Base-by-base conservation (phyloP, 2,113 vertebrate species). In the Natator depressus region DNA sequence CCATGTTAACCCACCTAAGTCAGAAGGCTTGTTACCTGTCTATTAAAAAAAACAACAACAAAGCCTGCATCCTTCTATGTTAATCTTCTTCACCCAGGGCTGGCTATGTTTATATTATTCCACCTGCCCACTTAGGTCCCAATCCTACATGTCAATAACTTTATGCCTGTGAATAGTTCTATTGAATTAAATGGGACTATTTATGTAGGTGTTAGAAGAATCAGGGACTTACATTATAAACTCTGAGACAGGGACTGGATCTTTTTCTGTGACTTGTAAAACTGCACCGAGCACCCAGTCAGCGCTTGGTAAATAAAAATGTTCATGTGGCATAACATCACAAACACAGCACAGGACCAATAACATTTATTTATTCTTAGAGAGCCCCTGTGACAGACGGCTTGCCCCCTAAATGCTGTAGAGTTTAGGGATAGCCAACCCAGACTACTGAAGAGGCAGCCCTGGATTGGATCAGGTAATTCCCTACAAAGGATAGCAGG, bases 21-120 rank as follows among this genome's bases (percentile, higher is more conserved):
- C 16, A 53, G 51, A 62, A 62, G 25, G 88, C 84, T 1, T 87
- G 53, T 31, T 93, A 89, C 93, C 86, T n/a, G 88, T 13, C 38
- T 14, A 76, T 84, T 42, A 5, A 3, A 3, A 29, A 50, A 50
- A 46, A 53, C 31, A 81, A 79, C 25, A 75, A 5, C 10, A 42
- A 62, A 93, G 42, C 53, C 85, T 72, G 72, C 49, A 91, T 57
- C 4, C 1, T 0, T 0, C n/a, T 25, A 50, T 6, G 6, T 25
- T 29, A 31, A 51, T 29, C 6, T 62, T 8, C 55, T 54, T 85
- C 11, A n/a, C 42, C 5, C 4, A 87, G 72, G 1, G 29, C 4
- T 8, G 19, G 83, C 35, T 35, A 85, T 1, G 16, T 4, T 8
- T 0, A 0, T 89, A 46, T 19, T 47, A 25, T 78, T 50, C 50